Percentiles rank a stretch among this genome's conserved stretches.
phyloP scores from a whole-genome alignment of 35 echinoderm and acorn worm genomes.

The Ophioderma brevispina region DNA sequence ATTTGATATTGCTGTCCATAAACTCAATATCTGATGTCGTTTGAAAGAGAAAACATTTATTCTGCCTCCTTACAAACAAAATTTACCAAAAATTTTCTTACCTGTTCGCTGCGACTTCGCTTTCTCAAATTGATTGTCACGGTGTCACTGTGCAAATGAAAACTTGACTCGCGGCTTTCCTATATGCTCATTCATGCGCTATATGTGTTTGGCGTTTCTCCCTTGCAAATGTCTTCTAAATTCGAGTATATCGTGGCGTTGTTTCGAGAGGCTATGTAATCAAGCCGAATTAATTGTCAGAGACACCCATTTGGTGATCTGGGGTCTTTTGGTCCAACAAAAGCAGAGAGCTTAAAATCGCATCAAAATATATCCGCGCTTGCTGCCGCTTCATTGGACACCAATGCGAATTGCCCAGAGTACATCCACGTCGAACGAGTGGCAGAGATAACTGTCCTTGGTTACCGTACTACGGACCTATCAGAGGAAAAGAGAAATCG shows the following conservation, averaged over 20 bases:
- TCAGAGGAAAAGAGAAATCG: not conserved
- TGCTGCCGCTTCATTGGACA: not conserved
- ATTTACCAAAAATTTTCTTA: too few species aligned
- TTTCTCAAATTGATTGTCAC: not conserved
- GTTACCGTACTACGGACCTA: not conserved
- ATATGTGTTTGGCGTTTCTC: not conserved
- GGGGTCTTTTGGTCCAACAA: not conserved
- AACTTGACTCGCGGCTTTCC: not conserved
- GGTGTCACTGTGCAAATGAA: not conserved
- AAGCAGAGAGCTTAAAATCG: slow-evolving; percentile 9
- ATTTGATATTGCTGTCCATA: too few species aligned
- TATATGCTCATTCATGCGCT: not conserved
- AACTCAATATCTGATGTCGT: too few species aligned
- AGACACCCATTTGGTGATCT: slow-evolving; percentile 12
- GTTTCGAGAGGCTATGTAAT: not conserved
- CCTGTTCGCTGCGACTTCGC: not conserved
- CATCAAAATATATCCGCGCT: not conserved
- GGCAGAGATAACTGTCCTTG: not conserved
- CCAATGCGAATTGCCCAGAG: not conserved
- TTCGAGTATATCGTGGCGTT: not conserved
- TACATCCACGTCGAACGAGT: not conserved
- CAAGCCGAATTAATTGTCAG: slow-evolving; percentile 4
- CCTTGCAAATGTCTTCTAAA: not conserved
- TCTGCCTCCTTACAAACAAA: too few species aligned
- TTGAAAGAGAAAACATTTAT: too few species aligned